Evolutionary conservation across 2,888 invertebrate species (phyloP).

Genomic region (Incurvaria masculella): DNA sequence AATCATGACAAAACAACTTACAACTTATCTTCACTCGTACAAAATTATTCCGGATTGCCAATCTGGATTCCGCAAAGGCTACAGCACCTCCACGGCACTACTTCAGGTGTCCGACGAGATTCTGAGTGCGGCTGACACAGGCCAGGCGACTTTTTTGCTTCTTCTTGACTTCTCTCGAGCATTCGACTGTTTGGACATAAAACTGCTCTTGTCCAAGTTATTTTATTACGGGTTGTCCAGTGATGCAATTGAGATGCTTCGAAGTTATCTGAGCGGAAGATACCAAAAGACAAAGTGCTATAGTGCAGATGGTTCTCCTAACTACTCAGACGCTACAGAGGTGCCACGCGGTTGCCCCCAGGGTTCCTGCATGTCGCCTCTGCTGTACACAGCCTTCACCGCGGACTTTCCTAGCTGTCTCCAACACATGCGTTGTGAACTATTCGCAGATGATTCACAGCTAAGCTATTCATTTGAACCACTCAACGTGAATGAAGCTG

Average conservation of each 20-base stretch:
- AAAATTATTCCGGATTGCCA: conserved; percentile 18
- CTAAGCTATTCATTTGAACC: background rate
- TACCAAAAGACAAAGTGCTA: background rate
- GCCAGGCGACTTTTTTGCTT: conserved; percentile 15
- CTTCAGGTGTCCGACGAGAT: conserved; percentile 19
- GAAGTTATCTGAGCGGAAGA: background rate
- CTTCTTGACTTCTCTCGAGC: conserved; percentile 22
- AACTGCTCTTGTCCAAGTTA: conserved; percentile 15
- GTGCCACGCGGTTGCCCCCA: background rate
- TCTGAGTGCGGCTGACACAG: conserved; percentile 15
- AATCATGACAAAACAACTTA: conserved; percentile 14
- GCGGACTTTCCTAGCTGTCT: background rate
- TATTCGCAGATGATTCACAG: background rate
- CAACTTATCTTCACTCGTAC: conserved; percentile 13
- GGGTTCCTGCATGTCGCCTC: background rate
- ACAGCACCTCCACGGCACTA: conserved; percentile 20
- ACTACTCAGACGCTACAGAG: background rate
- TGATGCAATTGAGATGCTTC: background rate
- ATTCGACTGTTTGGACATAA: conserved; percentile 20
- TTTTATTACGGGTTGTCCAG: conserved; percentile 9
- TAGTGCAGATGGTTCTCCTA: background rate
- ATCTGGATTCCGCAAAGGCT: conserved; percentile 19
- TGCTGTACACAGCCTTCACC: background rate
- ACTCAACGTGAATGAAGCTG: background rate
- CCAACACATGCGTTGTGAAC: background rate